Evolutionary conservation across 2,113 vertebrate genomes (phyloP), one percentile per base, ranked within the genome.

Genomic region (Callocephalon fimbriatum): DNA sequence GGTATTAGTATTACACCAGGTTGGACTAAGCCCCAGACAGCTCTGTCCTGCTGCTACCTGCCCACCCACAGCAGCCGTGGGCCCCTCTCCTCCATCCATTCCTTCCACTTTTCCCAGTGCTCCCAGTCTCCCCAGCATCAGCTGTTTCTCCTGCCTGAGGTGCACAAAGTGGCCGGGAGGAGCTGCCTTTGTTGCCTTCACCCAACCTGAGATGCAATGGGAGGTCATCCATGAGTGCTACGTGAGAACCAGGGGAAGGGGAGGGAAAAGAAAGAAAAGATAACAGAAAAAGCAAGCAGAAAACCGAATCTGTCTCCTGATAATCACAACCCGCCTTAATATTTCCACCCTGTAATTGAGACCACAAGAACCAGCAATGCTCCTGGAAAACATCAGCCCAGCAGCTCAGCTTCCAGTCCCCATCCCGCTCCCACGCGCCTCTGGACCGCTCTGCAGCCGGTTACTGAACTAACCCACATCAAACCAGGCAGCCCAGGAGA

Each of bases 181-280:
- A 22, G 58, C 35, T 84, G 67, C 59, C 73, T 70, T 48, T 5
- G 2, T 3, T 58, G 77, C 59, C 76, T 76, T 23, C 47, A 26
- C 15, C 45, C 62, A 51, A 44, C 1, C 76, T 35, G 35, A 80
- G 58, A 40, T 50, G 35, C 44, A 12, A n/a, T 2, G 1, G 35
- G 38, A 76, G 42, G 10, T 29, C 80, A 72, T 4, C 26, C 58
- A 3, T 4, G 44, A 63, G 7, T 11, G 47, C 35, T 15, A 22
- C 0, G 0, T 6, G 51, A 67, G 40, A 70, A 59, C 5, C 32
- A 26, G 27, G 7, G 37, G 12, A 73, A 86, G 1, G 16, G 19
- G 3, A 42, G 4, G 26, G 2, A 68, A 74, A 26, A 7, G 3
- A 59, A 75, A 66, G 5, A 50, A 53, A 54, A 73, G 0, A n/a